These are phyloP conservation scores for Corydoras sp. DNA, from an alignment of 2,113 vertebrate species.

Conservation along the genomic window DNA sequence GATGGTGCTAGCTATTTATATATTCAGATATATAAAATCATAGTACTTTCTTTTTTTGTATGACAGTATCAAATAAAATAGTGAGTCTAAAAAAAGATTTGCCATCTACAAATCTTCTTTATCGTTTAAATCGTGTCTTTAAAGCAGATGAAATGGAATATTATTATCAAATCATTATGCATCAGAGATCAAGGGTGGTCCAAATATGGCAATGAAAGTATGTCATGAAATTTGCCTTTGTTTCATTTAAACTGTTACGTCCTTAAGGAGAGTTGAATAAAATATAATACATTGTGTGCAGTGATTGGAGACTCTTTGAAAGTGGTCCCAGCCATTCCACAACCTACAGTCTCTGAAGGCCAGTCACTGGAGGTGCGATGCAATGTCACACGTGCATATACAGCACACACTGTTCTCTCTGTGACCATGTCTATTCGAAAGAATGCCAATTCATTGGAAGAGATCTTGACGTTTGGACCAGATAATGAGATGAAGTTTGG, in stretches of 20 bases:
- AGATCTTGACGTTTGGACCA: slow-evolving; percentile 65
- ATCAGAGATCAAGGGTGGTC: too few relatives aligned
- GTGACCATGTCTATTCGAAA: slow-evolving; percentile 68
- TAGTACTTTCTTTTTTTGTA: too few relatives aligned
- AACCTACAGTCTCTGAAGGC: slow-evolving; percentile 59
- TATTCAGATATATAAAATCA: too few relatives aligned
- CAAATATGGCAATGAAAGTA: too few relatives aligned
- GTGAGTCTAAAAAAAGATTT: too few relatives aligned
- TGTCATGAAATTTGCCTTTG: too few relatives aligned
- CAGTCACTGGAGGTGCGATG: slow-evolving; percentile 69
- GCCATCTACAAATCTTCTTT: too few relatives aligned
- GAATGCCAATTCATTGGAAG: slow-evolving; percentile 20
- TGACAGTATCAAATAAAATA: too few relatives aligned
- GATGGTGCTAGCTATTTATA: too few relatives aligned
- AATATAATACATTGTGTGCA: slow-evolving; percentile 35
- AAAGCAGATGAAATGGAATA: too few relatives aligned
- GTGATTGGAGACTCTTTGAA: slow-evolving; percentile 71
- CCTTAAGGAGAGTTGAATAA: background rate
- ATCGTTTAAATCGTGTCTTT: too few relatives aligned
- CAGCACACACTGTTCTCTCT: slow-evolving; percentile 68
- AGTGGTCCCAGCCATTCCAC: slow-evolving; percentile 51
- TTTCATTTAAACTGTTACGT: background rate
- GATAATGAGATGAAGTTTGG: slow-evolving; percentile 63
- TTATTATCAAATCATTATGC: too few relatives aligned
- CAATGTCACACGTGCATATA: slow-evolving; percentile 45